Conservation (phyloP, 1,140 invertebrate species). For the Caenorhabditis tropicalis region DNA sequence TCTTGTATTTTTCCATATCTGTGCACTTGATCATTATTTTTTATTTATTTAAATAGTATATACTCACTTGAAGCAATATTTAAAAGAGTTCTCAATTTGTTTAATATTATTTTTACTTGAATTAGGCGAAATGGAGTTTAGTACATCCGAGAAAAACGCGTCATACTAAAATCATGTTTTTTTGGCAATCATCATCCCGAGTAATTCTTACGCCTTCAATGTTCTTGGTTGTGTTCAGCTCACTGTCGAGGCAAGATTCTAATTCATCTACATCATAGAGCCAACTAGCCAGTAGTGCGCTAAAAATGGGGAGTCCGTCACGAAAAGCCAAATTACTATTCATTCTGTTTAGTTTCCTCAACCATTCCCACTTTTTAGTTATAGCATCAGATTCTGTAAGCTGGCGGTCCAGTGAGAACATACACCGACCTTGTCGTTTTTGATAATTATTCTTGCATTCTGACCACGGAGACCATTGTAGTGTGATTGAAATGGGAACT, state of each 20-base stretch:
- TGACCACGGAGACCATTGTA: background rate
- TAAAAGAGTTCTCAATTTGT: background rate
- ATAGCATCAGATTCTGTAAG: background rate
- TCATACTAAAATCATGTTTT: background rate
- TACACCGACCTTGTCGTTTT: background rate
- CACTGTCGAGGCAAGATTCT: background rate
- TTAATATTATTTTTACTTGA: background rate
- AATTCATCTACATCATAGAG: background rate
- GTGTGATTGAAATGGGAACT: background rate
- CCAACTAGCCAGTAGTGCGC: background rate
- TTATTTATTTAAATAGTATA: too few species aligned
- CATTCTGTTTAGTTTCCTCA: background rate
- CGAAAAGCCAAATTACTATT: background rate
- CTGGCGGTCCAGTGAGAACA: background rate
- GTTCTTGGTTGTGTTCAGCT: background rate
- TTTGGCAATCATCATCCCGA: background rate
- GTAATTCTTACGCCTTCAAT: background rate
- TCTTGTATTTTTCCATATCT: background rate
- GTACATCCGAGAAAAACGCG: background rate
- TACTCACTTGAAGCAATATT: conserved; percentile 13
- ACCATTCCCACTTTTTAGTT: background rate
- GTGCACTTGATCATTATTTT: too few species aligned
- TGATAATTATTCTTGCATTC: background rate
- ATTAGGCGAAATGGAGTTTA: background rate
- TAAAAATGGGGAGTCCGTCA: background rate